Evolutionary conservation across 2,888 invertebrate genomes (phyloP).

Genomic region (Eupithecia tripunctaria): DNA sequence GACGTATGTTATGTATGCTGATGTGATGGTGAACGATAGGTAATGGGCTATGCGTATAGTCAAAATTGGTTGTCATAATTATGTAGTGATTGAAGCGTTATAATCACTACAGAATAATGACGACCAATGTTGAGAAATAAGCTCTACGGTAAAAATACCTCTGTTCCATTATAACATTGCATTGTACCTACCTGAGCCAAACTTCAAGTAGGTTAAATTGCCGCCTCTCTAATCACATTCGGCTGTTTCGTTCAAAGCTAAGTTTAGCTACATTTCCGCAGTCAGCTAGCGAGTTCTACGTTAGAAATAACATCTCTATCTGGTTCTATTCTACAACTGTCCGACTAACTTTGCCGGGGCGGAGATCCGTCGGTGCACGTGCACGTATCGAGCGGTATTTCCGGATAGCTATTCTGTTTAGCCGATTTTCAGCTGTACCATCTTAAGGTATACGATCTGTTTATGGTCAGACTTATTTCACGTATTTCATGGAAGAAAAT

Average conservation of each 20-base stretch:
- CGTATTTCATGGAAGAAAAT: background rate
- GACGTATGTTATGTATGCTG: too few species aligned
- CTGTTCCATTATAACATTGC: background rate
- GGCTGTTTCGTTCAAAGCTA: background rate
- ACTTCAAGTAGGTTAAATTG: background rate
- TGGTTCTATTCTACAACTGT: conserved; percentile 16
- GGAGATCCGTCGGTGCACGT: conserved; percentile 35
- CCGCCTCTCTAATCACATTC: background rate
- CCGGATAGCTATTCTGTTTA: conserved; percentile 31
- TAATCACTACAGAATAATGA: too few species aligned
- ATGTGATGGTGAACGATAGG: too few species aligned
- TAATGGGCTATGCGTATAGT: too few species aligned
- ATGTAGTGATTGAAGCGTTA: too few species aligned
- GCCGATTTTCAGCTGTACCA: conserved; percentile 22
- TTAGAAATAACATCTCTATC: conserved; percentile 5
- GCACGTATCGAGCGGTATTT: conserved; percentile 43
- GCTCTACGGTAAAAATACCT: too few species aligned
- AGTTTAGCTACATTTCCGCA: conserved; percentile 14
- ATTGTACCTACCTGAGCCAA: background rate
- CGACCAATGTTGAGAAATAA: too few species aligned
- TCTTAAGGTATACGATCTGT: background rate
- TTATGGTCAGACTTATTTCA: background rate
- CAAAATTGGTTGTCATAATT: too few species aligned
- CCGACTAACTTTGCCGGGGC: conserved; percentile 46
- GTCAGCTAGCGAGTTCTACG: conserved; percentile 5